Percentiles rank a stretch among this genome's conserved stretches.
phyloP scores from a whole-genome alignment of 2,113 vertebrate species.

The Eubucco bourcierii region DNA sequence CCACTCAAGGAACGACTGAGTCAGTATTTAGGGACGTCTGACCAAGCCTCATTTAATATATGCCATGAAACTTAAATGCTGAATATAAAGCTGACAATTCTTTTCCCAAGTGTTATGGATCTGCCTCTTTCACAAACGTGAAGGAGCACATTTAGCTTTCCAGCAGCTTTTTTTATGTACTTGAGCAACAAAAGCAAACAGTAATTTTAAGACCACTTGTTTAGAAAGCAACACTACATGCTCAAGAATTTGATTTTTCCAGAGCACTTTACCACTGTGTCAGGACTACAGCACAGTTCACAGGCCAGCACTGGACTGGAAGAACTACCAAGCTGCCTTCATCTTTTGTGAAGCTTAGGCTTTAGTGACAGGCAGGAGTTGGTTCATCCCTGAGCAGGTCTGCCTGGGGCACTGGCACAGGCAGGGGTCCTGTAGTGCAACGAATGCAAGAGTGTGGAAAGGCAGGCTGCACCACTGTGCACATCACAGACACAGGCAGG shows the following conservation, averaged over 20 bases:
- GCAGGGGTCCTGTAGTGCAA: background rate
- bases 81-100: background rate
- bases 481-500: background rate
- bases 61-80: background rate
- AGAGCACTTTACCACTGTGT: background rate
- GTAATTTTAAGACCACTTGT: background rate
- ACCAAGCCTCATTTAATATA: background rate
- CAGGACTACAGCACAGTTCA: background rate
- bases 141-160: background rate
- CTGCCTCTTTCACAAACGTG: background rate
- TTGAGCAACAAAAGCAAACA: background rate
- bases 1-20: background rate
- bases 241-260: background rate
- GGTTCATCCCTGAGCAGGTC: background rate
- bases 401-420: background rate
- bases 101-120: background rate
- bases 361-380: background rate
- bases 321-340: background rate
- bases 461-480: background rate
- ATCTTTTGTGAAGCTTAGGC: background rate
- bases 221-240: background rate
- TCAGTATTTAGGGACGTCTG: background rate
- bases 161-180: background rate
- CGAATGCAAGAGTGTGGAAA: background rate
- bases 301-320: background rate